Evolutionary conservation across 2,888 invertebrate genomes (phyloP).

Genomic region (Pegoplata infirma): DNA sequence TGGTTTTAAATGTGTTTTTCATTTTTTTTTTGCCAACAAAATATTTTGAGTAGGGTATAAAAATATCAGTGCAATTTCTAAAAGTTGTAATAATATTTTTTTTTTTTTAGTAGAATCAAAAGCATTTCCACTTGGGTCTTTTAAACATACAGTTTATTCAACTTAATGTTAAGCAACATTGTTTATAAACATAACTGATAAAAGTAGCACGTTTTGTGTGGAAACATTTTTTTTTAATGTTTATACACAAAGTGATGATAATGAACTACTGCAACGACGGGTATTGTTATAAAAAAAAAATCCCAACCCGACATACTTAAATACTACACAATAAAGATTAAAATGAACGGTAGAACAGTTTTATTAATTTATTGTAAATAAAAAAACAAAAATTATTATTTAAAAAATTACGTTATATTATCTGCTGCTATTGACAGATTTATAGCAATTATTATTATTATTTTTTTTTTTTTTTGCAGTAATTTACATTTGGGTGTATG

Average conservation of each 20-base stretch:
- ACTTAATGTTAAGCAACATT: constrained; percentile 38
- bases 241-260: neutral
- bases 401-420: constrained; percentile 4
- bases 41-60: no score
- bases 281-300: neutral
- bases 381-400: neutral
- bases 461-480: no score
- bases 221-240: neutral
- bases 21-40: no score
- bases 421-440: neutral
- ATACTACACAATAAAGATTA: constrained; percentile 1
- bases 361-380: neutral
- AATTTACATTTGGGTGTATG: neutral
- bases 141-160: constrained; percentile 38
- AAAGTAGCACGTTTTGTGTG: constrained; percentile 29
- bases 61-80: no score
- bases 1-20: no score
- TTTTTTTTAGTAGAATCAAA: no score
- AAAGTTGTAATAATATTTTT: no score
- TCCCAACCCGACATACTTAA: constrained; percentile 4
- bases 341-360: neutral
- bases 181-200: constrained; percentile 5
- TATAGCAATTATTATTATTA: neutral
- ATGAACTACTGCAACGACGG: neutral
- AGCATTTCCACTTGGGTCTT: constrained; percentile 13